Evolutionary conservation across 2,797 vertebrate species (phyloP), one percentile per base, ranked within the genome.

Genomic region (Protonibea diacanthus): DNA sequence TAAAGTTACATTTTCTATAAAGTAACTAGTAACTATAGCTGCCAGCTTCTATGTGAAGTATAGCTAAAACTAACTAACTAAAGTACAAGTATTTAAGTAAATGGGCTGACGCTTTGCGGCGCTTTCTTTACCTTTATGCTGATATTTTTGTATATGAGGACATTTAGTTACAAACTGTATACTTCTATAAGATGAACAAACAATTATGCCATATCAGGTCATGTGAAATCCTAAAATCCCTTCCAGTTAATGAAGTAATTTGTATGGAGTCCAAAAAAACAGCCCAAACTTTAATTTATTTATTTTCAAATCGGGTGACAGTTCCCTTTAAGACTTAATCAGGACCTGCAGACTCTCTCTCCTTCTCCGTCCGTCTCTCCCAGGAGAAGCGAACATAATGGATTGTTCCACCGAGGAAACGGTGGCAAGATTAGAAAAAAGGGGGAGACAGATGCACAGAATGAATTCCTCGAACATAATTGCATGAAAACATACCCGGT

Each of bases 271-370:
- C 33, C 33, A 6, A 29, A 29, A 29, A 6, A 29, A 29, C 47
- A 59, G 58, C 20, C 45, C 25, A 56, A 2, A 45, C 55, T 52
- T 60, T 4, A 59, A 59, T 78, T 63, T 27, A 70, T 78, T 74
- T 71, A 65, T 64, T 53, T 65, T 20, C 25, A 65, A 74, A 67
- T 9, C 27, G 23, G 47, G 12, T 21, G 45, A 70, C 38, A 48
- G 82, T 76, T 80, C 40, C 58, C 74, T 86, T 67, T 69, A 79
- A 81, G 65, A 67, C 80, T 76, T 76, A 78, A 85, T 91, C 85
- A 57, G 71, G 65, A 63, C 44, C 75, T 49, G 84, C 83, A 84
- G 80, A 81, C 71, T 40, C 44, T 74, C 71, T 40, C 44, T 74
- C 47, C 45, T 38, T 53, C 55, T 70, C 56, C 5, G 42, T n/a